Evolutionary conservation across 1,140 invertebrate species (phyloP).

Genomic region (Pseudomyrmex flavicornis): DNA sequence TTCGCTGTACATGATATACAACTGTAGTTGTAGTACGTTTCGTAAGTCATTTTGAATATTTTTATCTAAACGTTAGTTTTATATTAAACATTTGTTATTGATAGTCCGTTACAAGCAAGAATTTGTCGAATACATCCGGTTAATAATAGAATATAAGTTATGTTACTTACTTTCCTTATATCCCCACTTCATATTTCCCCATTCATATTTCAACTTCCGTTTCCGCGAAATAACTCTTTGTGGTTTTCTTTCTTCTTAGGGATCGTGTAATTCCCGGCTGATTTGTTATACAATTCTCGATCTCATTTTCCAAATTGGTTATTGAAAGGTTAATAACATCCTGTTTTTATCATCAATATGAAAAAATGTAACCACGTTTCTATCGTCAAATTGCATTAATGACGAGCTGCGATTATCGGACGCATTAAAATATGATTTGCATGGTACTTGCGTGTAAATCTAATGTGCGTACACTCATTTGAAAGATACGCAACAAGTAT

Average conservation of each 20-base stretch:
- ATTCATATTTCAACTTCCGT: constrained; percentile 58
- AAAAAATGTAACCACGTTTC: not conserved
- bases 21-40: not conserved
- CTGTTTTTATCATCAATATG: constrained; percentile 36
- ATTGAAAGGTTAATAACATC: constrained; percentile 51
- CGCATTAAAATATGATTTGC: not conserved
- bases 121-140: constrained; percentile 14
- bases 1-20: too few relatives aligned
- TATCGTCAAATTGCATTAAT: constrained; percentile 12
- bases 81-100: not conserved
- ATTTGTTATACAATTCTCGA: constrained; percentile 27
- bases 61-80: not conserved
- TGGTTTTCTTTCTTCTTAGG: constrained; percentile 17
- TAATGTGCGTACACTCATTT: not conserved
- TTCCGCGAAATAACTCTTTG: constrained; percentile 33
- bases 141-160: constrained; percentile 38
- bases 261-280: constrained; percentile 1
- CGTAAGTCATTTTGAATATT: not conserved
- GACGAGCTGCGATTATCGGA: not conserved
- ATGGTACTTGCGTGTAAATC: not conserved
- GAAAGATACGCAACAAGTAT: not conserved
- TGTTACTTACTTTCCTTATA: constrained; percentile 16
- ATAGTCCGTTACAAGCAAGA: not conserved
- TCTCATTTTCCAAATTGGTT: constrained; percentile 29
- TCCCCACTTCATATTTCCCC: not conserved